Evolutionary conservation across 2,888 invertebrate species (phyloP).

Genomic region (Periphyllus acericola): DNA sequence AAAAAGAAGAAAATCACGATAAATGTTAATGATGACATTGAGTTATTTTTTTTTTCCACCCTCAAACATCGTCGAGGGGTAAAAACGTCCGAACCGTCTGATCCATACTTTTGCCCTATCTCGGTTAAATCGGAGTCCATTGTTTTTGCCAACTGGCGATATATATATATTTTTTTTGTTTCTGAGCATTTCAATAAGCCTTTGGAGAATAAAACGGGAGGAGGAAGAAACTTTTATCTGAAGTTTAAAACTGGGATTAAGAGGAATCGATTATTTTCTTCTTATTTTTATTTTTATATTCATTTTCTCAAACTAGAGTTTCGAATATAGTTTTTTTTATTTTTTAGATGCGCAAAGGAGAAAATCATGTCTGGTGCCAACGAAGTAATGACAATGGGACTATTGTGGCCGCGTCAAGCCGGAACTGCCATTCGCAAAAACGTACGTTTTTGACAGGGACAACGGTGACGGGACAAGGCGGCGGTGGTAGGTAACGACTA

Average conservation of each 20-base stretch:
- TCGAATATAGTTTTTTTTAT: conserved; percentile 35
- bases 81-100: conserved; percentile 45
- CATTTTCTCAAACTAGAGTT: conserved; percentile 43
- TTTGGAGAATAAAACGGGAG: conserved; percentile 32
- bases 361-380: conserved; percentile 36
- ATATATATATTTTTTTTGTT: conserved; percentile 51
- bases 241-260: conserved; percentile 59
- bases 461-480: background rate
- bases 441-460: conserved; percentile 45
- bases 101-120: conserved; percentile 47
- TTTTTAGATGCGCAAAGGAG: background rate
- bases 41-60: conserved; percentile 43
- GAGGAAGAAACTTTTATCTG: conserved; percentile 52
- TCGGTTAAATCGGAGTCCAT: conserved; percentile 46
- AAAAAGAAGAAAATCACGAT: background rate
- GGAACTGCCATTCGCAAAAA: conserved; percentile 59
- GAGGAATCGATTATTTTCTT: conserved; percentile 54
- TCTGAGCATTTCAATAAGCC: conserved; percentile 53
- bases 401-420: conserved; percentile 45
- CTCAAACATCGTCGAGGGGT: conserved; percentile 19
- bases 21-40: conserved; percentile 56
- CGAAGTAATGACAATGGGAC: conserved; percentile 43
- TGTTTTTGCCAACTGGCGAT: conserved; percentile 42
- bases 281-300: conserved; percentile 27
- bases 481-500: background rate